phyloP scores from a whole-genome alignment of 2,797 vertebrate genomes.

The Coregonus ussuriensis region DNA sequence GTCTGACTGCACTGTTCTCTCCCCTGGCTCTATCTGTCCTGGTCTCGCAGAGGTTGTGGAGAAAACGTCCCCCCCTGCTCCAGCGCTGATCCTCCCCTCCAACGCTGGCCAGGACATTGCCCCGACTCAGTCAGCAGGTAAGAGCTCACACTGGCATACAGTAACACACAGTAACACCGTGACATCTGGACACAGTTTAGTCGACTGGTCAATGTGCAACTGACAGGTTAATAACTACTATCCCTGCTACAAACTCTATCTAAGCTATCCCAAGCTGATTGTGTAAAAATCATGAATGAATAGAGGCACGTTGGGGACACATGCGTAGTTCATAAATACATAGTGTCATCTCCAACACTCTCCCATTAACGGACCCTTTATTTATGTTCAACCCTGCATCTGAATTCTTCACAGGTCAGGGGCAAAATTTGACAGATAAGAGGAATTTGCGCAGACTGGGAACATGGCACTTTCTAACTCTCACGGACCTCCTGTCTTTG shows the following conservation, averaged over 20 bases:
- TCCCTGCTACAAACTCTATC: background rate
- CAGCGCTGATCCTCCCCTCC: constrained; percentile 88
- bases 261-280: background rate
- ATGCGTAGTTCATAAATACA: constrained; percentile 3
- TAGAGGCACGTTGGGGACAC: background rate
- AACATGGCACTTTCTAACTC: constrained; percentile 14
- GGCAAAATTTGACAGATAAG: constrained; percentile 35
- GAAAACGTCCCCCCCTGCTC: constrained; percentile 87
- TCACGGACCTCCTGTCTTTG: constrained; percentile 9
- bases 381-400: constrained; percentile 16
- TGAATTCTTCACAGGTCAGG: constrained; percentile 21
- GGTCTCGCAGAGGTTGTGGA: constrained; percentile 84
- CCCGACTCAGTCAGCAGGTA: constrained; percentile 92
- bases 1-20: constrained; percentile 11
- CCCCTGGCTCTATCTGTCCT: constrained; percentile 23
- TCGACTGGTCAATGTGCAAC: constrained; percentile 11
- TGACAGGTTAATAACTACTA: constrained; percentile 6
- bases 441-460: constrained; percentile 24
- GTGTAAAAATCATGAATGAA: constrained; percentile 24
- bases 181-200: background rate
- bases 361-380: constrained; percentile 11
- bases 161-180: background rate
- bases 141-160: constrained; percentile 16
- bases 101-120: constrained; percentile 93
- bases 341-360: constrained; percentile 8